Percentiles rank a stretch among this genome's conserved stretches.
phyloP scores from a whole-genome alignment of 2,113 vertebrate species.

The Engystomops pustulosus region DNA sequence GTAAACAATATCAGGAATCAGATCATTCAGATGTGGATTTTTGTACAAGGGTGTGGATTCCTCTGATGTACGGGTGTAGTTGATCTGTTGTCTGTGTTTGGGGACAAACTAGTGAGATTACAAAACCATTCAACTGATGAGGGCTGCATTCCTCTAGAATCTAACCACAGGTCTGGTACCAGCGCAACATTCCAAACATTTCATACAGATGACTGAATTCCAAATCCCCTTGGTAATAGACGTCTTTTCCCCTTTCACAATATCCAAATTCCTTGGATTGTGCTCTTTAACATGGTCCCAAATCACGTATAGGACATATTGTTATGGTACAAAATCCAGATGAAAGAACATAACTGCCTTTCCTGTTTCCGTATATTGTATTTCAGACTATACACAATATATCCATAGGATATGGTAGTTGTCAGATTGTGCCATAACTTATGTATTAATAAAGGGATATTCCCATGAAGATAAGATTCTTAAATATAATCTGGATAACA shows the following conservation, averaged over 20 bases:
- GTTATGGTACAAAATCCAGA: conserved; percentile 1
- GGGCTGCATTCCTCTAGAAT: conserved; percentile 30
- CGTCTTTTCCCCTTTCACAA: not conserved
- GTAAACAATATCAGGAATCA: not conserved
- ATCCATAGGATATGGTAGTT: too few relatives aligned
- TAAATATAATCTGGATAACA: too few relatives aligned
- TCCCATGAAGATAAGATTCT: too few relatives aligned
- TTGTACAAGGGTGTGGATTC: not conserved
- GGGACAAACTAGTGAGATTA: conserved; percentile 17
- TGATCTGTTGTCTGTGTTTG: conserved; percentile 3
- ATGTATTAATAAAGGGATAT: too few relatives aligned
- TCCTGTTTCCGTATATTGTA: not conserved
- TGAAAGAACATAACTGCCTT: not conserved
- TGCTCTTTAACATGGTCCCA: not conserved
- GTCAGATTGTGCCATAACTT: too few relatives aligned
- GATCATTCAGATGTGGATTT: not conserved
- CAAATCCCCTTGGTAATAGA: conserved; percentile 15
- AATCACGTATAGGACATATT: not conserved
- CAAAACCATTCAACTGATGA: conserved; percentile 27
- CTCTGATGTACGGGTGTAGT: not conserved
- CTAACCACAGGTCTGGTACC: conserved; percentile 38
- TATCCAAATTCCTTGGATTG: conserved; percentile 20
- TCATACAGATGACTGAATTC: conserved; percentile 45
- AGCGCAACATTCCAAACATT: conserved; percentile 41
- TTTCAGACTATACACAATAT: not conserved